Evolutionary conservation across 2,113 vertebrate genomes (phyloP).

Genomic region (Xiphias gladius): DNA sequence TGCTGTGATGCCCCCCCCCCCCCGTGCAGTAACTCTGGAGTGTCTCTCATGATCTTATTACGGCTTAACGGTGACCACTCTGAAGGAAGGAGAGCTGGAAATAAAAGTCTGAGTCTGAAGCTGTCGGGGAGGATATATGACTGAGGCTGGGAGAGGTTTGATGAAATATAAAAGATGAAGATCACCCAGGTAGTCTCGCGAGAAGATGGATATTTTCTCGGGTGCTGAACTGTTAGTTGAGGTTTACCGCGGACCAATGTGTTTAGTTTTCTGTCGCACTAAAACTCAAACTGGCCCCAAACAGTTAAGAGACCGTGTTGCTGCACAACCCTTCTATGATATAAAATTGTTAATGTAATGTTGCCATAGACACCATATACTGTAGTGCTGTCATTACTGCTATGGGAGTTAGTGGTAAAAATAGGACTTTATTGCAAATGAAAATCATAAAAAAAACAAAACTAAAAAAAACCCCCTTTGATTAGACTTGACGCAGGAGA

Average conservation of each 20-base stretch:
- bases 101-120: conserved; percentile 47
- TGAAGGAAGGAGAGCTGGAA: conserved; percentile 35
- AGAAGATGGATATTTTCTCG: conserved; percentile 21
- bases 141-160: conserved; percentile 2
- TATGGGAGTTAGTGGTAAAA: background rate
- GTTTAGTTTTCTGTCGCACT: background rate
- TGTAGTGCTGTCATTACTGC: background rate
- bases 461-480: background rate
- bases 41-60: conserved; percentile 75
- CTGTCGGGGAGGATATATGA: conserved; percentile 33
- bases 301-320: background rate
- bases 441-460: background rate
- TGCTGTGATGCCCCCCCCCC: conserved; percentile 22
- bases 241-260: conserved; percentile 1
- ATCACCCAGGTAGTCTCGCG: conserved; percentile 36
- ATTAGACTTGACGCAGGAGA: background rate
- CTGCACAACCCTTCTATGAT: background rate
- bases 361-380: background rate
- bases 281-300: conserved; percentile 5
- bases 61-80: conserved; percentile 69
- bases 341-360: background rate
- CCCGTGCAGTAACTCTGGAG: conserved; percentile 56
- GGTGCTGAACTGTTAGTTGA: background rate
- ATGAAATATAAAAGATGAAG: conserved; percentile 57
- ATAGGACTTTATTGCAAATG: background rate